phyloP scores from a whole-genome alignment of 1,140 invertebrate species.

The Ruditapes philippinarum region DNA sequence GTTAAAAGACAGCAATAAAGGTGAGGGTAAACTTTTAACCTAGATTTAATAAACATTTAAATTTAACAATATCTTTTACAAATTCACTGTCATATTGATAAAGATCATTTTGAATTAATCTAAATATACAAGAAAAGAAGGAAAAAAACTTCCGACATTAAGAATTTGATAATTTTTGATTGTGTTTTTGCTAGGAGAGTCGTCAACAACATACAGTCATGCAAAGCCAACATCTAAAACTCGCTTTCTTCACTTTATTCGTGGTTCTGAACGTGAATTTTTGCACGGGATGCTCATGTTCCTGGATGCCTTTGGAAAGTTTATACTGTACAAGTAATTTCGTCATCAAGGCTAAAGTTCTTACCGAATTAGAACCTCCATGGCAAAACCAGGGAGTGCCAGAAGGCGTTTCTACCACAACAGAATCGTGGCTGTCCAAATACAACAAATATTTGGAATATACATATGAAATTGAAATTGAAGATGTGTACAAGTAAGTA shows the following conservation, averaged over 20 bases:
- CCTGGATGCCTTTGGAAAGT: not conserved
- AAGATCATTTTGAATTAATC: too few relatives aligned
- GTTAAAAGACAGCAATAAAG: too few relatives aligned
- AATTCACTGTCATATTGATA: too few relatives aligned
- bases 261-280: not conserved
- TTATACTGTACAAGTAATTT: not conserved
- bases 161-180: too few relatives aligned
- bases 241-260: not conserved
- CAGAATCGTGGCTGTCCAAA: not conserved
- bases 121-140: too few relatives aligned
- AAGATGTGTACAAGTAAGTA: not conserved
- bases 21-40: too few relatives aligned
- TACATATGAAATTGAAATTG: not conserved
- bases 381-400: not conserved
- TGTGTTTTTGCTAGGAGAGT: too few relatives aligned
- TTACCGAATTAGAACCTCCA: not conserved
- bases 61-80: too few relatives aligned
- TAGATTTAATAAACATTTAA: too few relatives aligned
- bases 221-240: not conserved
- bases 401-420: not conserved
- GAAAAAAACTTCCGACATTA: too few relatives aligned
- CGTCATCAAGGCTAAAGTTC: not conserved
- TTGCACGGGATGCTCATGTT: not conserved
- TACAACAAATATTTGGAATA: not conserved
- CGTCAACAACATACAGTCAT: not conserved